These are phyloP conservation scores for Carcinoscorpius rotundicauda DNA, from an alignment of 1,140 invertebrate genomes.

Conservation along the genomic window DNA sequence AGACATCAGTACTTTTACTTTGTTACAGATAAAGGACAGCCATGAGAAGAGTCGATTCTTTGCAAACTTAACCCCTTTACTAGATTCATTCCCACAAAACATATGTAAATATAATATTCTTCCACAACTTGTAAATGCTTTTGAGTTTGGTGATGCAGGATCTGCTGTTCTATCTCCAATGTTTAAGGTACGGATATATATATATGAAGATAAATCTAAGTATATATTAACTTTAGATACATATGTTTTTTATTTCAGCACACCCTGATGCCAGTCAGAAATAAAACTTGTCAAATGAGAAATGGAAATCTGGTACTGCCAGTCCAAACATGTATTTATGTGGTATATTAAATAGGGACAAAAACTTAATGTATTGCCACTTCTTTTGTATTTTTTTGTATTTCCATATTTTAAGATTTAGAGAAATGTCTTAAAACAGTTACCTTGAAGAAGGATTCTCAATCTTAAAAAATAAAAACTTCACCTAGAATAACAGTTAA, in stretches of 20 bases:
- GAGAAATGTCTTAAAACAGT: too few relatives aligned
- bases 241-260: background rate
- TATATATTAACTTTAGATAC: background rate
- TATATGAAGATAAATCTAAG: background rate
- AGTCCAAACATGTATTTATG: too few relatives aligned
- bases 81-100: slow-evolving; percentile 85
- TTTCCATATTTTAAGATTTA: too few relatives aligned
- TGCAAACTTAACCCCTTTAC: slow-evolving; percentile 60
- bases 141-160: slow-evolving; percentile 86
- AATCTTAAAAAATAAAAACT: too few relatives aligned
- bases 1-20: background rate
- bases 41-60: slow-evolving; percentile 59
- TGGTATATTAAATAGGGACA: too few relatives aligned
- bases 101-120: slow-evolving; percentile 89
- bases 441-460: too few relatives aligned
- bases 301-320: too few relatives aligned
- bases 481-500: too few relatives aligned
- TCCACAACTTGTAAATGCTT: slow-evolving; percentile 84
- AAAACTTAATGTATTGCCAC: too few relatives aligned
- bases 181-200: slow-evolving; percentile 52
- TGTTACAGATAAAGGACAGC: slow-evolving; percentile 36
- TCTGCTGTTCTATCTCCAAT: slow-evolving; percentile 73
- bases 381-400: too few relatives aligned
- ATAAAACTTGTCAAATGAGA: too few relatives aligned
- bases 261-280: too few relatives aligned